Evolutionary conservation across 2,113 vertebrate genomes (phyloP).

Genomic region (Lucifuga dentata): DNA sequence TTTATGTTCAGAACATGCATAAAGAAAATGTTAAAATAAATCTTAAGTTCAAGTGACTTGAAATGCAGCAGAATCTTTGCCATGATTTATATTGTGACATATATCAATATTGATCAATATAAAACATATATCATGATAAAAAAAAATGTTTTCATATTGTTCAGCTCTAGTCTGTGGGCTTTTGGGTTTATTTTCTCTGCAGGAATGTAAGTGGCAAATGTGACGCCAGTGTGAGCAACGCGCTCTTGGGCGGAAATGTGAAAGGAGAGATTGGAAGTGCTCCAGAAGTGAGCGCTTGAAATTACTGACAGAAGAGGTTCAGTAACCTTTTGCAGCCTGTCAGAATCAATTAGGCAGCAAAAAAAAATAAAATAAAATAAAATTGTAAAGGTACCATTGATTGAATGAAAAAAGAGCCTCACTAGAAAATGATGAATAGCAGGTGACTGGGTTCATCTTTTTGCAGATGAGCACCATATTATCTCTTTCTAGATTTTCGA

Average conservation of each 20-base stretch:
- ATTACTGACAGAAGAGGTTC: conserved; percentile 80
- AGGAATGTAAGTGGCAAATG: conserved; percentile 72
- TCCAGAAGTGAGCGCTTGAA: conserved; percentile 76
- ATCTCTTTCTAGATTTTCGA: conserved; percentile 38
- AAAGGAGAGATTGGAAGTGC: conserved; percentile 72
- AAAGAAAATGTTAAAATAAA: too few species aligned
- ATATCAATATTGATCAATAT: too few species aligned
- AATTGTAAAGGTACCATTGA: conserved; percentile 73
- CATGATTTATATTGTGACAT: too few species aligned
- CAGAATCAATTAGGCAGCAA: conserved; percentile 77
- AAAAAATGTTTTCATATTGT: too few species aligned
- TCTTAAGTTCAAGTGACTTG: too few species aligned
- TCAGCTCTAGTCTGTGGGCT: too few species aligned
- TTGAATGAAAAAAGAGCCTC: conserved; percentile 66
- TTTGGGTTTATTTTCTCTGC: conserved; percentile 58
- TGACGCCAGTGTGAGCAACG: conserved; percentile 63
- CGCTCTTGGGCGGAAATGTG: conserved; percentile 73
- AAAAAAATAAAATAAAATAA: too few species aligned
- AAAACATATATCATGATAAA: too few species aligned
- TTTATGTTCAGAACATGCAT: too few species aligned
- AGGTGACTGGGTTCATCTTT: conserved; percentile 51
- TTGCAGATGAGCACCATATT: conserved; percentile 46
- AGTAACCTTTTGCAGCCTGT: conserved; percentile 77
- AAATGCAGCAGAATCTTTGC: too few species aligned
- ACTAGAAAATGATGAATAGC: conserved; percentile 51